Percentiles rank a stretch among this genome's conserved stretches.
Conservation (phyloP, 2,113 vertebrate genomes). For the Hemiscyllium ocellatum region DNA sequence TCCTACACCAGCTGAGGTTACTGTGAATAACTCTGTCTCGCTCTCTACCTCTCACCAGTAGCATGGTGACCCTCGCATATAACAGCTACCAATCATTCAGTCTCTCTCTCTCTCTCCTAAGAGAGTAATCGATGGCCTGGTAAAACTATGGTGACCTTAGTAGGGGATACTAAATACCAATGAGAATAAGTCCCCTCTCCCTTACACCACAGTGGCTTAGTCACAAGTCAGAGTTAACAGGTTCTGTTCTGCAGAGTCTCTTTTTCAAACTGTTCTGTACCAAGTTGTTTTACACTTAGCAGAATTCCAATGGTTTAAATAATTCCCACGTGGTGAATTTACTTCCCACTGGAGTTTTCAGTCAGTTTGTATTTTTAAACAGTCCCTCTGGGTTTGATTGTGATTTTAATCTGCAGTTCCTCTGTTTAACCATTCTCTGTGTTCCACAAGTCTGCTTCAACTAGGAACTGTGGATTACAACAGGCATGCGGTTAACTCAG, state of each 20-base stretch:
- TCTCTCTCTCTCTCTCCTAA: too few relatives aligned
- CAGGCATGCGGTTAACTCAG: neutral
- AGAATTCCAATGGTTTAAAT: neutral
- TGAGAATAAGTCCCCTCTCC: neutral
- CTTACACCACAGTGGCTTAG: neutral
- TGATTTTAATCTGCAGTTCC: neutral
- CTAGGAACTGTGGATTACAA: neutral
- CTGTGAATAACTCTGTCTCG: too few relatives aligned
- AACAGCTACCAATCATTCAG: too few relatives aligned
- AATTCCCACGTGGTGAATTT: neutral
- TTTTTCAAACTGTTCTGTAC: neutral
- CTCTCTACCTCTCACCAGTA: too few relatives aligned
- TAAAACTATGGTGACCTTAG: too few relatives aligned
- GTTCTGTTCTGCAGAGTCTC: neutral
- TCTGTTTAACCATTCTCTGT: neutral
- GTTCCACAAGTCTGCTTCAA: neutral
- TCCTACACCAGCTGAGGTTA: too few relatives aligned
- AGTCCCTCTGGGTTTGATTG: neutral
- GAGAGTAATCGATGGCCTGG: too few relatives aligned
- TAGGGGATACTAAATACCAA: neutral
- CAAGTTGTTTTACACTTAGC: neutral
- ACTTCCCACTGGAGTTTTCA: neutral
- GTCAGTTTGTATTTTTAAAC: neutral
- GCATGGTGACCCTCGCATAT: too few relatives aligned
- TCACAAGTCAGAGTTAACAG: neutral